Base-by-base conservation (phyloP, 2,888 invertebrate genomes). In the Polydrusus tereticollis region DNA sequence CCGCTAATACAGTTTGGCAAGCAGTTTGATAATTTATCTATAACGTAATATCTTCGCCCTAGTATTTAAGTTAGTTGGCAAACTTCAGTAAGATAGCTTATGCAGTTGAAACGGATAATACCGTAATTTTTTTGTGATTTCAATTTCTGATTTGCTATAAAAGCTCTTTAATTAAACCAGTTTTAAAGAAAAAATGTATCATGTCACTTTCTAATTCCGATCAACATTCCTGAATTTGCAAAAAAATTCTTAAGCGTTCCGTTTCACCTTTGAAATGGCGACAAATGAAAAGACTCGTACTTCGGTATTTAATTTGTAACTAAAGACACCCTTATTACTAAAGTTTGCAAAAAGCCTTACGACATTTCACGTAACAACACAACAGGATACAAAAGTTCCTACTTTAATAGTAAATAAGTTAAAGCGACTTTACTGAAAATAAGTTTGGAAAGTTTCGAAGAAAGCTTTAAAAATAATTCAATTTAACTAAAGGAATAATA, bases 1-100 rank as follows among this genome's bases (percentile, higher is more conserved):
- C 79, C 77, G 79, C 79, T 81, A 80, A 81, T 80, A 78, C 77
- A 80, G 75, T 81, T 81, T 80, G 77, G 77, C 77, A 79, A 80
- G 77, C 78, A 77, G 75, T 76, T 76, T 36, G 77, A 74, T 78
- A 78, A 80, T 80, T 55, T 55, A 55, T 55, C 52, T 55, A 29
- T 55, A 16, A 55, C 29, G 52, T 55, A 55, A 55, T 55, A 55
- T 55, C 52, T 29, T 55, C 29, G 52, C 29, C 18, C 21, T 29
- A 16, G 29, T 55, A n/a, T 55, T 55, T 55, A 29, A 55, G 29
- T 29, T 52, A 26, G n/a, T 26, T 55, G 29, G 52, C 52, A 29
- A 55, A 55, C 29, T 55, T 2, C 6, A 8, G 2, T 29, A 29
- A 55, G 52, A 55, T 55, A 55, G 29, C 52, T 55, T 29, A 23